Percentiles rank a stretch among this genome's conserved stretches.
phyloP scores from a whole-genome alignment of 2,113 vertebrate genomes.

The Ictalurus punctatus region DNA sequence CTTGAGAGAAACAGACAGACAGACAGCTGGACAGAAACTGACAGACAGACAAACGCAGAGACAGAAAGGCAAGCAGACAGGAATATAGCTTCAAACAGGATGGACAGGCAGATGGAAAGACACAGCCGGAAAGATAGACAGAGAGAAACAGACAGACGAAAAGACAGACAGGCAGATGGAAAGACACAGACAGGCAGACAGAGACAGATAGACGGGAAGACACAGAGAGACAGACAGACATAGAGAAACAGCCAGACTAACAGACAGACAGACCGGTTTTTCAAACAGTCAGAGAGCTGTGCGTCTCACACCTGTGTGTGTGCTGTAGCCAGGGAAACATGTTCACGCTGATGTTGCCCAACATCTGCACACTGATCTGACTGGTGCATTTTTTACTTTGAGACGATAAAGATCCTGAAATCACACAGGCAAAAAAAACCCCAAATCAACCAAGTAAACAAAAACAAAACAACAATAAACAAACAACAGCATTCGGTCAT shows the following conservation, averaged over 20 bases:
- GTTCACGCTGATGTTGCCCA: slow-evolving; percentile 70
- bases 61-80: neutral
- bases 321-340: slow-evolving; percentile 78
- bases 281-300: neutral
- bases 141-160: neutral
- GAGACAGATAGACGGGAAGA: neutral
- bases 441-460: neutral
- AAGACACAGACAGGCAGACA: neutral
- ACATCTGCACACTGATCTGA: slow-evolving; percentile 63
- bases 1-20: neutral
- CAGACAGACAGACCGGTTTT: neutral
- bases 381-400: slow-evolving; percentile 65
- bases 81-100: neutral
- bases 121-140: too few species aligned
- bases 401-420: slow-evolving; percentile 71
- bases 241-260: neutral
- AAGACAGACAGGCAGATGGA: neutral
- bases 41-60: neutral
- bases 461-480: neutral
- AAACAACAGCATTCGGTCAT: neutral
- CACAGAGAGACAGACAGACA: neutral
- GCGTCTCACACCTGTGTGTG: slow-evolving; percentile 76
- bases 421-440: neutral
- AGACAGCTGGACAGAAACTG: neutral
- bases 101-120: neutral